Evolutionary conservation across 1,140 invertebrate species (phyloP).

Genomic region (Aporrectodea caliginosa): DNA sequence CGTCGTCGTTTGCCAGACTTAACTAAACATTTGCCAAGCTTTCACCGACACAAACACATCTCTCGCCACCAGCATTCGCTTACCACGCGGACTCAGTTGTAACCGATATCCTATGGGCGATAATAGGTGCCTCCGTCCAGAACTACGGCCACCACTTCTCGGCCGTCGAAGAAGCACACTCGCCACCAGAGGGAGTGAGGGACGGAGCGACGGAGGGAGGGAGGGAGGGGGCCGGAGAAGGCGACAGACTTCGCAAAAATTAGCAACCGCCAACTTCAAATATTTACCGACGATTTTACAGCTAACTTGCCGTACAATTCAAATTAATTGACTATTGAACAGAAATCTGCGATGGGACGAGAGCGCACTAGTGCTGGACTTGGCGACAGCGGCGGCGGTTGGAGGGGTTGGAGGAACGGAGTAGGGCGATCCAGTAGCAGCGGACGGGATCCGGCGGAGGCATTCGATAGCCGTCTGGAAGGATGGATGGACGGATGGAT

Average conservation of each 20-base stretch:
- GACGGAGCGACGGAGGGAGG: background rate
- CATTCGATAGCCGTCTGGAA: background rate
- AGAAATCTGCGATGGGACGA: no score
- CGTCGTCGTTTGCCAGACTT: background rate
- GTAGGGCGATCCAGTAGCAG: background rate
- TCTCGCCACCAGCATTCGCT: no score
- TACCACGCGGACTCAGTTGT: no score
- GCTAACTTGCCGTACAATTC: background rate
- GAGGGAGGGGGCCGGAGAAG: background rate
- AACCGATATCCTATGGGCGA: no score
- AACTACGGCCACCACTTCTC: no score
- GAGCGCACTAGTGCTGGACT: no score
- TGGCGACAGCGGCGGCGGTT: no score
- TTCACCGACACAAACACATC: background rate
- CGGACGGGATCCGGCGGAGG: no score
- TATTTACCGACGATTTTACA: background rate
- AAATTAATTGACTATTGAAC: slow-evolving; percentile 4
- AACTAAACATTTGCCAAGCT: background rate
- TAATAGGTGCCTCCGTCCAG: no score
- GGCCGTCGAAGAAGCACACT: no score
- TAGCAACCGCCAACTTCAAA: background rate
- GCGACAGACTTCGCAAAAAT: no score
- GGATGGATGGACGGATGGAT: background rate
- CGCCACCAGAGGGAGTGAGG: background rate
- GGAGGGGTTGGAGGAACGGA: background rate